A percentile compares a stretch with the other conserved stretches of the same genome.
Conservation (phyloP, 2,797 vertebrate species). For the Paedocypris micromegethes region DNA sequence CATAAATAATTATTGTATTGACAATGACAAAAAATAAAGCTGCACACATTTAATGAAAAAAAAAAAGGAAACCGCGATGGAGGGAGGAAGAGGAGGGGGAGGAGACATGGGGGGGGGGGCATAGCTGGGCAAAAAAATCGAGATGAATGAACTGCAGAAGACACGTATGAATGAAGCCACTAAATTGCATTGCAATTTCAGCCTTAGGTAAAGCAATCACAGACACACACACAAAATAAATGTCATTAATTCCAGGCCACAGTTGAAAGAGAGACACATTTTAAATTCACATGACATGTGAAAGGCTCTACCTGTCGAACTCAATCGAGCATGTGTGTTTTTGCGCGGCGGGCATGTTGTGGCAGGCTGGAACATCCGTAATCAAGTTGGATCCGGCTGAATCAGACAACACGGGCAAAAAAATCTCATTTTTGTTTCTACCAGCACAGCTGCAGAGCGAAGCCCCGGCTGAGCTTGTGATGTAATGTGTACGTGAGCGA, state of each 20-base stretch:
- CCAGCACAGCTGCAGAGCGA: constrained; percentile 11
- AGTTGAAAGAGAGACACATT: constrained; percentile 5
- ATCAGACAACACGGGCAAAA: constrained; percentile 4
- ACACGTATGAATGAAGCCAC: constrained; percentile 11
- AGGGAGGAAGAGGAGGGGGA: neutral
- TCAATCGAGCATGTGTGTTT: neutral
- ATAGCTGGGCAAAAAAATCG: constrained; percentile 11
- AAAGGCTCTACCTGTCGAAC: constrained; percentile 15
- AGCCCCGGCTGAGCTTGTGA: constrained; percentile 27
- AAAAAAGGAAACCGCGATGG: neutral
- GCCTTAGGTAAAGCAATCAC: neutral
- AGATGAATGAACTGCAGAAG: constrained; percentile 9
- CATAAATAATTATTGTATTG: neutral
- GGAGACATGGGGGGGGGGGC: neutral
- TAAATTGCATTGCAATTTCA: neutral
- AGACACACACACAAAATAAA: neutral
- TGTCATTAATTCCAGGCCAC: constrained; percentile 18
- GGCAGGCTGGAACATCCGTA: neutral
- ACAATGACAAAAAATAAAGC: neutral
- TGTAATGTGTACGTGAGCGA: constrained; percentile 9
- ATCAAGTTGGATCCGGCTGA: constrained; percentile 7
- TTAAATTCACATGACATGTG: constrained; percentile 10
- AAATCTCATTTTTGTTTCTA: constrained; percentile 13
- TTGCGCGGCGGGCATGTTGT: neutral
- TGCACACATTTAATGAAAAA: constrained; percentile 6